phyloP scores from a whole-genome alignment of 2,888 invertebrate species.

The Adelphocoris suturalis region DNA sequence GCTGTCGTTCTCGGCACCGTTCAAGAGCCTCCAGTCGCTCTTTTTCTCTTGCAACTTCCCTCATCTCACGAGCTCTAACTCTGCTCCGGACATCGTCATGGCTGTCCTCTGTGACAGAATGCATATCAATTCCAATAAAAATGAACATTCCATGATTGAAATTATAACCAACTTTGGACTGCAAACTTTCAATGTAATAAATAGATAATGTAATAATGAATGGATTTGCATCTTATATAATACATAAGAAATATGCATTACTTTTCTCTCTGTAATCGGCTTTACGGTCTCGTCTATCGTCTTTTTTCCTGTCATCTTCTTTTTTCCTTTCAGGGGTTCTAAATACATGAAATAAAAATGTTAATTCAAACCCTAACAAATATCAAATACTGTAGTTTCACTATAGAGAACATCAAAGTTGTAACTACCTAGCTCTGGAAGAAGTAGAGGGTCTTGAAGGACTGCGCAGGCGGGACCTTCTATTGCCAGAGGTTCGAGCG shows the following conservation, averaged over 20 bases:
- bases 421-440: constrained; percentile 68
- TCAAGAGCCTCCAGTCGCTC: constrained; percentile 84
- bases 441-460: constrained; percentile 66
- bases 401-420: not conserved
- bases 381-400: not conserved
- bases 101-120: constrained; percentile 65
- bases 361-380: no score
- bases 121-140: not conserved
- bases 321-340: constrained; percentile 75
- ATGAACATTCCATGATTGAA: no score
- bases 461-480: constrained; percentile 66
- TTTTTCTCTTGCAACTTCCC: constrained; percentile 82
- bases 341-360: not conserved
- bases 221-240: no score
- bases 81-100: constrained; percentile 74
- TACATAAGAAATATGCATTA: constrained; percentile 50
- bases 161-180: no score
- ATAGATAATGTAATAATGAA: no score
- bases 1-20: constrained; percentile 83
- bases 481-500: constrained; percentile 34
- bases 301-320: constrained; percentile 74
- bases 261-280: constrained; percentile 75
- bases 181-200: no score
- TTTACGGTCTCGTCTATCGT: constrained; percentile 74
- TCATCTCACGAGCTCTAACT: constrained; percentile 79